Conservation (phyloP, 1,140 invertebrate genomes). For the Drosophila sulfurigaster region DNA sequence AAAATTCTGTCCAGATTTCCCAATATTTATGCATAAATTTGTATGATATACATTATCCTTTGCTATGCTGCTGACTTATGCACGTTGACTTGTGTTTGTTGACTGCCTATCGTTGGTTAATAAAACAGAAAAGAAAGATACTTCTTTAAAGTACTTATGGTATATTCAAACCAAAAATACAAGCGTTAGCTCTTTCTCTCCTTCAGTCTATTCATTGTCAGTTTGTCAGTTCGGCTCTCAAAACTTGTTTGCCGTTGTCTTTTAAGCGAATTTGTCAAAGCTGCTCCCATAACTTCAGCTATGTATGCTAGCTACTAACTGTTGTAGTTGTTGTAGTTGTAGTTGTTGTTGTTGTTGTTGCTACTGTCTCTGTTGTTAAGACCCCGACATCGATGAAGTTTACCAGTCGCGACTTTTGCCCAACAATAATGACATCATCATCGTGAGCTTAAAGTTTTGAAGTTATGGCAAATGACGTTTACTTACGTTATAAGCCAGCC, state of each 20-base stretch:
- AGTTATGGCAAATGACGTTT: constrained; percentile 80
- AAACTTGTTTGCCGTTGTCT: constrained; percentile 71
- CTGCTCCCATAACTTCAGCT: constrained; percentile 72
- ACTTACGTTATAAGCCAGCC: constrained; percentile 28
- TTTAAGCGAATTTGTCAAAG: constrained; percentile 78
- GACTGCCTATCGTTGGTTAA: constrained; percentile 40
- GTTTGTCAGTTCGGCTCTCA: constrained; percentile 28
- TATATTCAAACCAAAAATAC: constrained; percentile 9
- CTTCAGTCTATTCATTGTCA: constrained; percentile 6
- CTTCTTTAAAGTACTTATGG: not conserved
- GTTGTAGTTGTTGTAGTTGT: constrained; percentile 3
- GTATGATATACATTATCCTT: constrained; percentile 7
- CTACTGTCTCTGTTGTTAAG: constrained; percentile 22
- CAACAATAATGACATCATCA: constrained; percentile 80
- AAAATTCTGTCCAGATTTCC: constrained; percentile 21
- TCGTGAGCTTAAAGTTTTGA: constrained; percentile 75
- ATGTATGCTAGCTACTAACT: constrained; percentile 17
- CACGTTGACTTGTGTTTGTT: constrained; percentile 22
- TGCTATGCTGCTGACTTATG: constrained; percentile 33
- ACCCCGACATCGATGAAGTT: constrained; percentile 58
- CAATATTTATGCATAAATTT: constrained; percentile 45
- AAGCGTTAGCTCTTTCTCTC: not conserved
- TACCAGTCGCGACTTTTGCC: constrained; percentile 48
- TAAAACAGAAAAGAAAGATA: constrained; percentile 25
- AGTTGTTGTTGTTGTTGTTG: constrained; percentile 5